Percentiles rank a stretch among this genome's conserved stretches.
These are phyloP conservation scores for Leptonema lineaticorne DNA, from an alignment of 1,140 invertebrate species.

Conservation along the genomic window DNA sequence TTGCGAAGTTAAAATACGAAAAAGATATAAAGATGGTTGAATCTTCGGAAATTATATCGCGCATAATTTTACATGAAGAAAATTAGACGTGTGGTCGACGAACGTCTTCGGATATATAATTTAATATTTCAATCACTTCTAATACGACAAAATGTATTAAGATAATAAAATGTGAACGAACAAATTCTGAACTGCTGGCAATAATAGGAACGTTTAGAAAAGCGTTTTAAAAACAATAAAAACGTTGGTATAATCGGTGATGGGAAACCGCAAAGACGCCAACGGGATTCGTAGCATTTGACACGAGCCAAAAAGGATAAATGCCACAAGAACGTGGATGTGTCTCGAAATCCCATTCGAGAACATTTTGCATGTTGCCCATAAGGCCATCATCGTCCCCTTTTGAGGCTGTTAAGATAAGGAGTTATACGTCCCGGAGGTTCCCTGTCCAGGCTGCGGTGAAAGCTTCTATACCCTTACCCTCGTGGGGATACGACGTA, in stretches of 20 bases:
- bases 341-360: conserved; percentile 40
- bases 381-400: conserved; percentile 41
- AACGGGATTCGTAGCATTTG: conserved; percentile 15
- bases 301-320: conserved; percentile 27
- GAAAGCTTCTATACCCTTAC: conserved; percentile 35
- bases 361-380: conserved; percentile 42
- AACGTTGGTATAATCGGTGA: neutral
- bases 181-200: too few species aligned
- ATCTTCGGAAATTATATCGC: too few species aligned
- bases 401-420: conserved; percentile 43
- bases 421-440: conserved; percentile 42
- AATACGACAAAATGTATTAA: too few species aligned
- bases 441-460: conserved; percentile 24
- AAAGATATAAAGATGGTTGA: neutral
- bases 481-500: neutral
- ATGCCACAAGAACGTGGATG: conserved; percentile 14
- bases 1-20: neutral
- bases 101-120: too few species aligned
- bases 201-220: neutral
- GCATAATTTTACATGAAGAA: too few species aligned
- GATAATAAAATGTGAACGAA: too few species aligned
- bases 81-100: too few species aligned
- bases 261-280: neutral
- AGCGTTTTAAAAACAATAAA: neutral
- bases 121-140: too few species aligned